phyloP scores from a whole-genome alignment of 2,888 invertebrate species.

The Altica lythri region DNA sequence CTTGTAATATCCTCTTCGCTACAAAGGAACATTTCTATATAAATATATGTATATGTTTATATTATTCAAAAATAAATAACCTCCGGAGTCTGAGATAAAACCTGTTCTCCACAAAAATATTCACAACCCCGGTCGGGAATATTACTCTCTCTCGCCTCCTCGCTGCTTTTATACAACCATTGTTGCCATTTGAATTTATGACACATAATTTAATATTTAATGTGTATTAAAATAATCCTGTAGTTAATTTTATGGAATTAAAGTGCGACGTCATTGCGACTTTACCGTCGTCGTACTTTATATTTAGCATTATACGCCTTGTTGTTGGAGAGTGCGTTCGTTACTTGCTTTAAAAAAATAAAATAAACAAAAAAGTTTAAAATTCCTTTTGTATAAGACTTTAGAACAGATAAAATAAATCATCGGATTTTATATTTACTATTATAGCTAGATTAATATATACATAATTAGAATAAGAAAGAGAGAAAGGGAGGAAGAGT shows the following conservation, averaged over 20 bases:
- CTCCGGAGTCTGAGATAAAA: slow-evolving; percentile 42
- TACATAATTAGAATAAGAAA: too few relatives aligned
- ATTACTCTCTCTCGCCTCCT: slow-evolving; percentile 29
- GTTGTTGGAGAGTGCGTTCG: slow-evolving; percentile 13
- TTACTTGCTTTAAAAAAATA: too few relatives aligned
- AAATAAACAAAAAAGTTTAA: too few relatives aligned
- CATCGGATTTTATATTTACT: too few relatives aligned
- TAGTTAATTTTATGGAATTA: slow-evolving; percentile 36
- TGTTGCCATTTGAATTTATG: slow-evolving; percentile 46
- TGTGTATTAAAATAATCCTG: slow-evolving; percentile 44
- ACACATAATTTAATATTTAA: slow-evolving; percentile 47
- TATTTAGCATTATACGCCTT: slow-evolving; percentile 22
- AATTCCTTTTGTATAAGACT: too few relatives aligned
- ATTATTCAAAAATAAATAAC: slow-evolving; percentile 50
- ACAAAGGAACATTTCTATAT: slow-evolving; percentile 47
- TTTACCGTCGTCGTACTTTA: slow-evolving; percentile 23
- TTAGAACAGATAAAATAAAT: too few relatives aligned
- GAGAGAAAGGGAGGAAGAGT: too few relatives aligned
- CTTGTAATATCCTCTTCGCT: slow-evolving; percentile 39
- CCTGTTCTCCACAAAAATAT: slow-evolving; percentile 48
- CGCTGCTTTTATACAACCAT: slow-evolving; percentile 31
- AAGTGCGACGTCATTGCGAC: slow-evolving; percentile 31
- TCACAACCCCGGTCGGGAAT: slow-evolving; percentile 38
- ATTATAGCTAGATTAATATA: too few relatives aligned
- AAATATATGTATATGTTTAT: slow-evolving; percentile 49